phyloP scores from a whole-genome alignment of 35 echinoderm and acorn worm species.

The Stichopus chloronotus region DNA sequence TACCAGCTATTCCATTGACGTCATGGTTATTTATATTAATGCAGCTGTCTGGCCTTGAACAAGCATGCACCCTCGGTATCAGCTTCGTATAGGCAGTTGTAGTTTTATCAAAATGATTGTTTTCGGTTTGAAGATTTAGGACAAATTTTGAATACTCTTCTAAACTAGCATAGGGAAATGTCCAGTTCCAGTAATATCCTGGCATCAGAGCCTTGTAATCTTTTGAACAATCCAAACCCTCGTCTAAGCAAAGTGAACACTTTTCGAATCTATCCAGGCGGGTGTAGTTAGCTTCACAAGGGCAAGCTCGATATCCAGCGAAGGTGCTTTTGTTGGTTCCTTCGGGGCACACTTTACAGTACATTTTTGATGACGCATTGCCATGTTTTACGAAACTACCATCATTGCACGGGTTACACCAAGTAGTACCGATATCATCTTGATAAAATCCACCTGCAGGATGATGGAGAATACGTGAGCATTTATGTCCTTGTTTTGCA shows the following conservation, averaged over 20 bases:
- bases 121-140: background rate
- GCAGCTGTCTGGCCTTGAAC: background rate
- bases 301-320: conserved; percentile 49
- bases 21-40: background rate
- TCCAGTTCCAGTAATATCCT: conserved; percentile 55
- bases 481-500: too few relatives aligned
- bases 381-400: conserved; percentile 23
- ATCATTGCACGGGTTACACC: conserved; percentile 40
- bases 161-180: background rate
- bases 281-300: conserved; percentile 16
- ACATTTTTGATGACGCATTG: background rate
- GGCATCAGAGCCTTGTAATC: conserved; percentile 38
- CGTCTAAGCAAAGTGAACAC: conserved; percentile 4
- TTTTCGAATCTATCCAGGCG: conserved; percentile 36
- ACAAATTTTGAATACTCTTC: conserved; percentile 25
- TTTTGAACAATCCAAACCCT: background rate
- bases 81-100: background rate
- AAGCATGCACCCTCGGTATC: background rate
- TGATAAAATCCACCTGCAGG: conserved; percentile 59
- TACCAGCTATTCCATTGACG: background rate
- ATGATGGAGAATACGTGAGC: too few relatives aligned
- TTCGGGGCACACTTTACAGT: conserved; percentile 50
- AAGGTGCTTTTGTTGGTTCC: conserved; percentile 15
- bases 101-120: background rate
- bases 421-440: conserved; percentile 7